Conservation (phyloP, 2,797 vertebrate genomes). For the Parauchenoglanis ngamensis region DNA sequence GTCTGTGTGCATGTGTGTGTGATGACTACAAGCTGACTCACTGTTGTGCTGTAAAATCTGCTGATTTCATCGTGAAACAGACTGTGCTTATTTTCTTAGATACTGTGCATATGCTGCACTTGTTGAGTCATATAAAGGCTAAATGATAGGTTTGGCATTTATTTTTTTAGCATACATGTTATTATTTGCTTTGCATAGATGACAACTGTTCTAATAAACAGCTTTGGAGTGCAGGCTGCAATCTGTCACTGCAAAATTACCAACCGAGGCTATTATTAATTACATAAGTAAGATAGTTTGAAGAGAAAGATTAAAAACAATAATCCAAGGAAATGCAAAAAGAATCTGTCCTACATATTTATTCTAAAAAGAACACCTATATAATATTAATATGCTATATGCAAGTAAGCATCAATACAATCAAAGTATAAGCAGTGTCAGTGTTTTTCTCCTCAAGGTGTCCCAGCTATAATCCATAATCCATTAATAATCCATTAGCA, state of each 20-base stretch:
- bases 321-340: background rate
- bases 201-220: background rate
- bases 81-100: background rate
- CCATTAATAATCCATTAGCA: background rate
- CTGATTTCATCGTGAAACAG: constrained; percentile 9
- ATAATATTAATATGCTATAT: too few species aligned
- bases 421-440: background rate
- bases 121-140: background rate
- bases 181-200: background rate
- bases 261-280: background rate
- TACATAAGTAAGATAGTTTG: background rate
- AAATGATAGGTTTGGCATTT: background rate
- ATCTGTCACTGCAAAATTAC: background rate
- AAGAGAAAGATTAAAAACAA: background rate
- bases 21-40: constrained; percentile 15
- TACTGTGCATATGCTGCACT: background rate
- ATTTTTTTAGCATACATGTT: background rate
- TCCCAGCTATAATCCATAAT: background rate
- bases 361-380: background rate
- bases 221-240: background rate
- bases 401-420: background rate
- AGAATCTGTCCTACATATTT: background rate
- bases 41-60: background rate
- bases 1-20: background rate
- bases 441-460: background rate